Base-by-base conservation (phyloP, 2,797 vertebrate genomes). In the Enoplosus armatus region DNA sequence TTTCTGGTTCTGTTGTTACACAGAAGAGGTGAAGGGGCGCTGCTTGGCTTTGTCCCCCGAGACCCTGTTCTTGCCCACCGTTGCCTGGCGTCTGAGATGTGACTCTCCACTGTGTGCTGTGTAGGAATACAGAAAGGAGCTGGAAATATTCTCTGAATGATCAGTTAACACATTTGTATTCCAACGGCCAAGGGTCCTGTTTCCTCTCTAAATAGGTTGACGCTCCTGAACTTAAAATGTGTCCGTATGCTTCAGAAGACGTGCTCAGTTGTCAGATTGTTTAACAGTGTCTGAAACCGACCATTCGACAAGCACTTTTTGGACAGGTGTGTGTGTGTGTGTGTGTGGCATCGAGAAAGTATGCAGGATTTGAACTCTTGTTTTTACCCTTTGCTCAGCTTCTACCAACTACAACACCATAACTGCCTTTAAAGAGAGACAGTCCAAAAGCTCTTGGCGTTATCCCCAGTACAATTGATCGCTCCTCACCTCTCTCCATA, bases 11-110 rank as follows among this genome's bases (percentile, higher is more conserved):
- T 75, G 70, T 59, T 51, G 69, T 47, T 73, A 58, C 60, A 84
- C 55, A 35, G 45, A 35, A 77, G 72, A 83, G 75, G 67, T 77
- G 75, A 82, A 77, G 27, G 45, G 79, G 15, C 31, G 12, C 75
- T 8, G 54, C 69, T 66, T 9, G 29, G 54, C 55, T 59, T 59
- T 39, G 51, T 24, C n/a, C n/a, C n/a, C n/a, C n/a, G 26, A 10
- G 15, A 55, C 37, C 22, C 41, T 45, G 39, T 62, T 73, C 26
- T 20, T 41, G 50, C 27, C 60, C 22, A 6, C 22, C 45, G 41
- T 45, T 66, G n/a, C 43, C 33, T 62, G 9, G 29, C 37, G 33
- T 66, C 29, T 33, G 27, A 26, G 26, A 39, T 37, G 24, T 27
- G 67, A 59, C 24, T 62, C 0, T 55, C 3, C 55, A n/a, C 64